Evolutionary conservation across 2,797 vertebrate genomes (phyloP).

Genomic region (Jordanella pulchra): DNA sequence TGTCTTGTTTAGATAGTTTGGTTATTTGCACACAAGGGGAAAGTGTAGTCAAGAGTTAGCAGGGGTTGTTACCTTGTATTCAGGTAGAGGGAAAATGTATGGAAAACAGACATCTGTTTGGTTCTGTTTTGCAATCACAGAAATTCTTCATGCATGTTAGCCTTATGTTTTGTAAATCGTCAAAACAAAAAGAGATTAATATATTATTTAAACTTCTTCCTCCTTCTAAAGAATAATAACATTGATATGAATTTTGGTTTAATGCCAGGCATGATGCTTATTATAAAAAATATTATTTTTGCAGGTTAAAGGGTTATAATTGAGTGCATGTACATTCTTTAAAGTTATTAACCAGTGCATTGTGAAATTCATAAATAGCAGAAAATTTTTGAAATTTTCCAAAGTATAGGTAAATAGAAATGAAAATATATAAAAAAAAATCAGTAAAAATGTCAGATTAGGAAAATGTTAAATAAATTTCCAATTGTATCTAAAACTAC

Average conservation of each 20-base stretch:
- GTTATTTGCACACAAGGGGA: too few relatives aligned
- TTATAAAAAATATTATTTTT: background rate
- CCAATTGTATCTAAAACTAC: too few relatives aligned
- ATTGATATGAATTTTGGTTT: background rate
- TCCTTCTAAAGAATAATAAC: too few relatives aligned
- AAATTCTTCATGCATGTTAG: background rate
- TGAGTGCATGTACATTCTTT: background rate
- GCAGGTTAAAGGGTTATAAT: background rate
- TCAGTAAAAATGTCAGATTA: too few relatives aligned
- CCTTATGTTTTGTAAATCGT: background rate
- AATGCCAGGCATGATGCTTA: background rate
- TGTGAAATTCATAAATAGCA: background rate
- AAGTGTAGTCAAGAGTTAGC: too few relatives aligned
- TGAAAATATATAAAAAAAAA: too few relatives aligned
- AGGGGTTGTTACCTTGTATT: too few relatives aligned
- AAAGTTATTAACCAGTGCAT: background rate
- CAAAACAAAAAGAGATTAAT: background rate
- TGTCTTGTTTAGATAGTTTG: too few relatives aligned
- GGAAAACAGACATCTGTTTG: background rate
- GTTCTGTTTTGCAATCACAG: background rate
- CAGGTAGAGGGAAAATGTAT: too few relatives aligned
- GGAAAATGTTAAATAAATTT: too few relatives aligned
- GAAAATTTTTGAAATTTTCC: background rate
- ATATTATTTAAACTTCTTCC: background rate
- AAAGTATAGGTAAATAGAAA: background rate